These are phyloP conservation scores for Callaeas wilsoni DNA, from an alignment of 2,113 vertebrate species.

Conservation along the genomic window DNA sequence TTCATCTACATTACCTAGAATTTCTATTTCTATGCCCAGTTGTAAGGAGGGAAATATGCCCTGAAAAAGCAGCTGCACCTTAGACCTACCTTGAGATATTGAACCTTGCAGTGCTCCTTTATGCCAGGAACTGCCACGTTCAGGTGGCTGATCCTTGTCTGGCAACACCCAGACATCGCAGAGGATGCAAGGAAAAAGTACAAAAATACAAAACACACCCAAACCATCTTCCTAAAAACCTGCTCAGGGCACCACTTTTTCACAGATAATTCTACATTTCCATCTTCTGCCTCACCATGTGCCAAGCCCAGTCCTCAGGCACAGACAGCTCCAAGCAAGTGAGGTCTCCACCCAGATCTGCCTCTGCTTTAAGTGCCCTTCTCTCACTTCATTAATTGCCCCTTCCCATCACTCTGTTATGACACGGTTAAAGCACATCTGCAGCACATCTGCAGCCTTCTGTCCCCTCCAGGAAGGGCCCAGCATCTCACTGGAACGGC, in stretches of 20 bases:
- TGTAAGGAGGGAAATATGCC: background rate
- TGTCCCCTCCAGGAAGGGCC: background rate
- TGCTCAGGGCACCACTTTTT: background rate
- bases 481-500: background rate
- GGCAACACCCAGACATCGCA: rapidly evolving
- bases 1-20: background rate
- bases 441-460: background rate
- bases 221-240: background rate
- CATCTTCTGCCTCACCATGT: background rate
- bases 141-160: background rate
- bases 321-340: background rate
- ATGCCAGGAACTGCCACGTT: background rate
- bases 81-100: background rate
- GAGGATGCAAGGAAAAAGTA: background rate
- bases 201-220: background rate
- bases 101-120: background rate
- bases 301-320: background rate
- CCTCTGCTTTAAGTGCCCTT: background rate
- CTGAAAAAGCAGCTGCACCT: background rate
- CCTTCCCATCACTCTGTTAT: background rate
- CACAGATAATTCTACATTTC: background rate
- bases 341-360: background rate
- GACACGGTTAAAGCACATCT: background rate
- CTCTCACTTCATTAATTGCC: background rate
- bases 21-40: background rate